Percentiles rank a stretch among this genome's conserved stretches.
These are phyloP conservation scores for Limnephilus auricula DNA, from an alignment of 2,888 invertebrate species.

Conservation along the genomic window DNA sequence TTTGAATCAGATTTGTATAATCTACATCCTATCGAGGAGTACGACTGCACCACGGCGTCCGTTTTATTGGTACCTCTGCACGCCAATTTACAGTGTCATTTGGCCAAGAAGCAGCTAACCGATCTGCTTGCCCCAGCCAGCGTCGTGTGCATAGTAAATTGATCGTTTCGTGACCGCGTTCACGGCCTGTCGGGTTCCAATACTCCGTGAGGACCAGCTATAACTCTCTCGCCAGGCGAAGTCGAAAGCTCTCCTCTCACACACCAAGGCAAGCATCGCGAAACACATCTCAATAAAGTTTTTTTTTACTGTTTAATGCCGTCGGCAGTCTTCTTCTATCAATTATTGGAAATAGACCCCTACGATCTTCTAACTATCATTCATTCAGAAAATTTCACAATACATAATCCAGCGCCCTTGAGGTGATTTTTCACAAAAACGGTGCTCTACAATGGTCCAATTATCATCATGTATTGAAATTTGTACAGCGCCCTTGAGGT, in stretches of 20 bases:
- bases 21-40: not conserved
- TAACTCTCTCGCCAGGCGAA: not conserved
- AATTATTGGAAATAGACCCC: not conserved
- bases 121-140: not conserved
- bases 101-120: slow-evolving; percentile 2
- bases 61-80: not conserved
- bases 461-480: too few species aligned
- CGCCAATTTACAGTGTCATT: not conserved
- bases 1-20: not conserved
- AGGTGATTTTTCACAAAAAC: too few species aligned
- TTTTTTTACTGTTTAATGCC: too few species aligned
- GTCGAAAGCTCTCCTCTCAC: not conserved
- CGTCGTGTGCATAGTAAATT: not conserved
- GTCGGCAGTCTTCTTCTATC: not conserved
- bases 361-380: too few species aligned
- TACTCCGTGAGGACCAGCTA: slow-evolving; percentile 19
- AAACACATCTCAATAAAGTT: not conserved
- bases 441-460: too few species aligned
- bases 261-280: not conserved
- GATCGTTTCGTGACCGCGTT: slow-evolving; percentile 30
- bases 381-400: too few species aligned
- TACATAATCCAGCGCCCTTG: too few species aligned
- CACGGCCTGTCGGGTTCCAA: slow-evolving; percentile 37
- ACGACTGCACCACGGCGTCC: not conserved
- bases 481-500: too few species aligned